Evolutionary conservation across 2,797 vertebrate genomes (phyloP).

Genomic region (Gallinago stenura): DNA sequence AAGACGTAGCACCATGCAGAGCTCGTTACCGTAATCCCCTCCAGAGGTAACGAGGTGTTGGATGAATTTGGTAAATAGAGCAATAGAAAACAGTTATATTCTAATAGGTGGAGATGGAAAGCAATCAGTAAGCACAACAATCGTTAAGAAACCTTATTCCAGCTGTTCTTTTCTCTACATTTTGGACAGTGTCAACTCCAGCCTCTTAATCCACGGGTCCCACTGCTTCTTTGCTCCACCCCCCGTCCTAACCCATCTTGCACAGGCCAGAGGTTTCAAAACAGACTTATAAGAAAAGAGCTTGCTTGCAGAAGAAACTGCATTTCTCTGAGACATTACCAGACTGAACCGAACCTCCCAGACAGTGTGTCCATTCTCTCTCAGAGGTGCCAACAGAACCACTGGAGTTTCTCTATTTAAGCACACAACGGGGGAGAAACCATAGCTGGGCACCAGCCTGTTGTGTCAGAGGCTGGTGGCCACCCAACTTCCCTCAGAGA

Average conservation of each 20-base stretch:
- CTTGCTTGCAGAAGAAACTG: background rate
- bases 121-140: background rate
- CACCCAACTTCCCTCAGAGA: background rate
- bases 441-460: background rate
- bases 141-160: background rate
- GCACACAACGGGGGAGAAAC: background rate
- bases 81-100: background rate
- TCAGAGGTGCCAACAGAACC: background rate
- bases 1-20: background rate
- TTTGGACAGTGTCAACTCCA: background rate
- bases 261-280: background rate
- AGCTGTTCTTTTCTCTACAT: background rate
- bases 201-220: background rate
- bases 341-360: background rate
- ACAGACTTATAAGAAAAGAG: background rate
- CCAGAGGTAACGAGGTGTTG: background rate
- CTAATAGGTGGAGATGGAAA: background rate
- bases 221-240: background rate
- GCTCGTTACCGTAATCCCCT: background rate
- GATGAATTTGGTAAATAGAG: background rate
- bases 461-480: background rate
- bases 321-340: background rate
- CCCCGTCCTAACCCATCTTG: background rate
- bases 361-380: background rate
- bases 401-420: background rate